Conservation (phyloP, 2,888 invertebrate genomes). For the Kryphioiulus occultus region DNA sequence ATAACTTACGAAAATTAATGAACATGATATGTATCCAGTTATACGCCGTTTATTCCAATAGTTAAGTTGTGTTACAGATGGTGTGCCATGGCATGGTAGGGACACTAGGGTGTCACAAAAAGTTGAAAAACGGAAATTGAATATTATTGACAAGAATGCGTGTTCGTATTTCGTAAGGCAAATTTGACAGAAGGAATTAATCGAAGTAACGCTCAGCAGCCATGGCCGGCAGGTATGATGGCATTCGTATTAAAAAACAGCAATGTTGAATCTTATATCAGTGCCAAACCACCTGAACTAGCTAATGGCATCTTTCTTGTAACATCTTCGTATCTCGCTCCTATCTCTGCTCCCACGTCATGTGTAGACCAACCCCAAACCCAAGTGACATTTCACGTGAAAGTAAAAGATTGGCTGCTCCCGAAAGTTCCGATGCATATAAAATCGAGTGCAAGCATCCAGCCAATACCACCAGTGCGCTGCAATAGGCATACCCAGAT, state of each 20-base stretch:
- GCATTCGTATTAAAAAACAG: not conserved
- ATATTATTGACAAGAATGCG: too few species aligned
- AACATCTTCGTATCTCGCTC: not conserved
- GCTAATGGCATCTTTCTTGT: not conserved
- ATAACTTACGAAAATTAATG: too few species aligned
- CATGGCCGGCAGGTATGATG: not conserved
- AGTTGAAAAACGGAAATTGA: too few species aligned
- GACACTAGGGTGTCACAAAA: too few species aligned
- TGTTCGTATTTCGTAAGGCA: too few species aligned
- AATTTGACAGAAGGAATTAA: too few species aligned
- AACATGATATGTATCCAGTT: too few species aligned
- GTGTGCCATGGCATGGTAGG: too few species aligned
- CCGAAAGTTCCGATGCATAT: not conserved
- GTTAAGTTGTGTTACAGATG: too few species aligned
- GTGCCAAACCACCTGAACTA: not conserved
- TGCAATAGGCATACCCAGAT: not conserved
- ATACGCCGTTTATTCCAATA: too few species aligned
- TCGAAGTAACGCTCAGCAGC: not conserved
- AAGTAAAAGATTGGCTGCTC: not conserved
- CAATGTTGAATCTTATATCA: not conserved
- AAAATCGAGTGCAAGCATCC: not conserved
- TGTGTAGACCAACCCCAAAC: not conserved
- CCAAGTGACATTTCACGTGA: not conserved
- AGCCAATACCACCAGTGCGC: constrained; percentile 37
- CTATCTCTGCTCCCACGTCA: not conserved